These are phyloP conservation scores for Pongo pygmaeus DNA, from an alignment of 2,113 vertebrate genomes.

Conservation along the genomic window DNA sequence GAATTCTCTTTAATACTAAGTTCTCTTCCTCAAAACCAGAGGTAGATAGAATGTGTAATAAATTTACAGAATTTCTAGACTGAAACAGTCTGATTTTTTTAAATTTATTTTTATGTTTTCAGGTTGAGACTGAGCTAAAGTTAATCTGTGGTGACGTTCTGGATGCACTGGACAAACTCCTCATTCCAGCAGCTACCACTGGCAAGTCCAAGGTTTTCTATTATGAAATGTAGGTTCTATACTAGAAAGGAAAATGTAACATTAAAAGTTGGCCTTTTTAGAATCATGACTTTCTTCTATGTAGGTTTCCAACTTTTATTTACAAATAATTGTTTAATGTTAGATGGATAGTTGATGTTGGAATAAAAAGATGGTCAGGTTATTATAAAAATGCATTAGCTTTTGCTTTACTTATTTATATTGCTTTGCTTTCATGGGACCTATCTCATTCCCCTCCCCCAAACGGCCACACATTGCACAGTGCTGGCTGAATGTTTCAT, in stretches of 20 bases:
- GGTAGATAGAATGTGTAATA: background rate
- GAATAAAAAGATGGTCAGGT: background rate
- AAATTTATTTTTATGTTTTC: background rate
- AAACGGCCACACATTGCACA: background rate
- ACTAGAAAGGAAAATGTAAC: conserved; percentile 65
- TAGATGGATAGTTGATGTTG: background rate
- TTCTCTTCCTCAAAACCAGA: background rate
- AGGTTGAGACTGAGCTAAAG: conserved; percentile 94
- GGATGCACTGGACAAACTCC: conserved; percentile 97
- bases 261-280: conserved; percentile 62
- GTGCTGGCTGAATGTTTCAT: conserved; percentile 4
- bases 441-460: background rate
- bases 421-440: background rate
- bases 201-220: conserved; percentile 99
- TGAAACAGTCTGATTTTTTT: no score
- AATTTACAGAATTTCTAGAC: no score
- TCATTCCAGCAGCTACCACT: conserved; percentile 96
- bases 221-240: conserved; percentile 96
- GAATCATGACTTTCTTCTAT: conserved; percentile 34
- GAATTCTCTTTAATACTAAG: background rate
- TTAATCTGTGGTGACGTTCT: conserved; percentile 98
- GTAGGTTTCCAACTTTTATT: conserved; percentile 18
- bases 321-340: background rate
- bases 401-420: background rate
- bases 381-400: background rate